Conservation (phyloP, 2,113 vertebrate species). For the Microcebus jonahi region DNA sequence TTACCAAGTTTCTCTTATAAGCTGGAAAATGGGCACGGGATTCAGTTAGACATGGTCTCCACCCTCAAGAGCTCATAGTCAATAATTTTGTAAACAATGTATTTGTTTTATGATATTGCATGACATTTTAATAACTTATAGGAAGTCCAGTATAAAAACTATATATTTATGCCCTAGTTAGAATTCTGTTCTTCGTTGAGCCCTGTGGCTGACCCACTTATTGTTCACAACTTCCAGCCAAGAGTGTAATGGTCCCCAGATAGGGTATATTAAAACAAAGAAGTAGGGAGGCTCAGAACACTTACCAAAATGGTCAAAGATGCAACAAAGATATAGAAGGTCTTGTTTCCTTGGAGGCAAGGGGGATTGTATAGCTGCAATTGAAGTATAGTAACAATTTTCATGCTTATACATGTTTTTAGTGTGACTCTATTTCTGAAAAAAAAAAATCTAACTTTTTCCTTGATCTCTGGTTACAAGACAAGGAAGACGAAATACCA, state of each 20-base stretch:
- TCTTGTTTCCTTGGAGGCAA: neutral
- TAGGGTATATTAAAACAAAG: neutral
- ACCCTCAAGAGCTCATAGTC: neutral
- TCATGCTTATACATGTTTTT: conserved; percentile 24
- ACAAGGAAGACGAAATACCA: conserved; percentile 30
- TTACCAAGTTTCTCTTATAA: neutral
- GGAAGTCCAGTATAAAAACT: neutral
- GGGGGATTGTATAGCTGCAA: neutral
- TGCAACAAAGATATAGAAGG: neutral
- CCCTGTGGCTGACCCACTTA: conserved; percentile 19
- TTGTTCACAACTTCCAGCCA: conserved; percentile 40
- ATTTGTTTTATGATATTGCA: neutral
- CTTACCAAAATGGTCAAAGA: conserved; percentile 4
- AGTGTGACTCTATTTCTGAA: conserved; percentile 40
- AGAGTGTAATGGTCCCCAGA: conserved; percentile 54
- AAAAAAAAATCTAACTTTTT: neutral
- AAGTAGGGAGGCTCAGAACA: neutral
- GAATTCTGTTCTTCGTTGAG: conserved; percentile 52
- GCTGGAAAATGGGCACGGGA: neutral
- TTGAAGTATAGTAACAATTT: conserved; percentile 53
- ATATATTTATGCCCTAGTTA: neutral
- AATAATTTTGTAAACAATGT: neutral
- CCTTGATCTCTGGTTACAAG: conserved; percentile 19
- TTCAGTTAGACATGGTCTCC: neutral
- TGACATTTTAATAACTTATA: conserved; percentile 36